phyloP scores from a whole-genome alignment of 2,888 invertebrate genomes.

The Heliconius aoede region DNA sequence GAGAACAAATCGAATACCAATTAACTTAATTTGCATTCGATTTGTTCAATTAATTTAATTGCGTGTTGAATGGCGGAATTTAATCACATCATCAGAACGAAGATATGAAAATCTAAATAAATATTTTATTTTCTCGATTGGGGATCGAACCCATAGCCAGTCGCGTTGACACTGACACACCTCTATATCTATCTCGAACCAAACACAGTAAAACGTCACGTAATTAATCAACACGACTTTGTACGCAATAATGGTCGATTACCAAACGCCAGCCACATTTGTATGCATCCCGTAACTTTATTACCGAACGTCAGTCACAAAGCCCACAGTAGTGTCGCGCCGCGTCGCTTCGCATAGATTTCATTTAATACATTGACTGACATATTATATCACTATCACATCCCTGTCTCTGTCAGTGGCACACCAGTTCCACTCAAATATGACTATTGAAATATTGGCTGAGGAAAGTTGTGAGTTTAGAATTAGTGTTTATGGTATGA shows the following conservation, averaged over 20 bases:
- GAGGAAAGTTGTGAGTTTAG: not conserved
- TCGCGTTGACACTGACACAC: too few relatives aligned
- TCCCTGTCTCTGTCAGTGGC: conserved; percentile 24
- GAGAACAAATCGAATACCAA: too few relatives aligned
- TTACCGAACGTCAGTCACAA: conserved; percentile 52
- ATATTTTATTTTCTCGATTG: too few relatives aligned
- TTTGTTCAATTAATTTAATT: too few relatives aligned
- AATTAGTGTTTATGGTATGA: not conserved
- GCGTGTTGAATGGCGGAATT: too few relatives aligned
- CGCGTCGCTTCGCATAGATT: conserved; percentile 42
- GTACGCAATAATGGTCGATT: conserved; percentile 38
- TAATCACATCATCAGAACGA: too few relatives aligned
- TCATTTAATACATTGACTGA: conserved; percentile 43
- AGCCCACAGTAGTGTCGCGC: too few relatives aligned
- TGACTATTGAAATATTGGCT: conserved; percentile 6
- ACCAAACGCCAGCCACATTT: conserved; percentile 49
- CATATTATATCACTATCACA: conserved; percentile 26
- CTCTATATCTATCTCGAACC: conserved; percentile 4
- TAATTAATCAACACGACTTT: conserved; percentile 35
- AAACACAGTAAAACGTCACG: conserved; percentile 6
- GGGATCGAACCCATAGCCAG: too few relatives aligned
- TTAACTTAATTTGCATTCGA: too few relatives aligned
- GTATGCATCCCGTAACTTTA: conserved; percentile 59
- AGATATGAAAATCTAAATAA: too few relatives aligned
- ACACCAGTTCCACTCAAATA: conserved; percentile 2